Evolutionary conservation across 2,113 vertebrate genomes (phyloP).

Genomic region (Calidris pugnax): DNA sequence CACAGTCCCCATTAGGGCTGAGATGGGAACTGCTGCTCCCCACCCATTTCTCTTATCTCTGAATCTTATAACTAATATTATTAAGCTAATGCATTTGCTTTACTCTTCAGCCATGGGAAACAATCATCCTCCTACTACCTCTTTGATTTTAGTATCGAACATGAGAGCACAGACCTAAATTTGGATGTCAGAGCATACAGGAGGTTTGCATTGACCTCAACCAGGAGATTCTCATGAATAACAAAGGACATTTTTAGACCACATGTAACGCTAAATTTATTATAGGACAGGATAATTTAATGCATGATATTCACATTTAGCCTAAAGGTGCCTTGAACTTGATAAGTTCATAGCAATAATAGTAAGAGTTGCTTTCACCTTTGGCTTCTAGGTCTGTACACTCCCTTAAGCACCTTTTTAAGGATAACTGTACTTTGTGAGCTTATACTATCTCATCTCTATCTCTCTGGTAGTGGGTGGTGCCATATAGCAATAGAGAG

Average conservation of each 20-base stretch:
- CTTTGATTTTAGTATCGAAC: conserved; percentile 8
- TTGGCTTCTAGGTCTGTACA: background rate
- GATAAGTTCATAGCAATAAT: background rate
- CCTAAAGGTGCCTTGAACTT: background rate
- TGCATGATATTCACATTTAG: background rate
- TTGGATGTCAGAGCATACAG: background rate
- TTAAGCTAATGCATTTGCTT: conserved; percentile 35
- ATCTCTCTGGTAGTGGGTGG: background rate
- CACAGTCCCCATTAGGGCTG: conserved; percentile 28
- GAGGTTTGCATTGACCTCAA: background rate
- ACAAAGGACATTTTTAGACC: background rate
- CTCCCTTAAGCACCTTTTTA: background rate
- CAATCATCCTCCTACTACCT: background rate
- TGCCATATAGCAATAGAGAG: background rate
- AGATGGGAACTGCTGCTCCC: conserved; percentile 48
- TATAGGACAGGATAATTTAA: background rate
- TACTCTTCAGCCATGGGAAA: conserved; percentile 58
- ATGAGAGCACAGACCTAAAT: background rate
- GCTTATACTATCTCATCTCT: background rate
- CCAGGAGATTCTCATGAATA: background rate
- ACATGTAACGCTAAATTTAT: background rate
- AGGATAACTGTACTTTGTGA: background rate
- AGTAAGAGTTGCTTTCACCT: background rate
- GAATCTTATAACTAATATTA: conserved; percentile 44
- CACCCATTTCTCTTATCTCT: conserved; percentile 43